Evolutionary conservation across 2,888 invertebrate species (phyloP), one percentile per base, ranked within the genome.

Genomic region (Hyles lineata): DNA sequence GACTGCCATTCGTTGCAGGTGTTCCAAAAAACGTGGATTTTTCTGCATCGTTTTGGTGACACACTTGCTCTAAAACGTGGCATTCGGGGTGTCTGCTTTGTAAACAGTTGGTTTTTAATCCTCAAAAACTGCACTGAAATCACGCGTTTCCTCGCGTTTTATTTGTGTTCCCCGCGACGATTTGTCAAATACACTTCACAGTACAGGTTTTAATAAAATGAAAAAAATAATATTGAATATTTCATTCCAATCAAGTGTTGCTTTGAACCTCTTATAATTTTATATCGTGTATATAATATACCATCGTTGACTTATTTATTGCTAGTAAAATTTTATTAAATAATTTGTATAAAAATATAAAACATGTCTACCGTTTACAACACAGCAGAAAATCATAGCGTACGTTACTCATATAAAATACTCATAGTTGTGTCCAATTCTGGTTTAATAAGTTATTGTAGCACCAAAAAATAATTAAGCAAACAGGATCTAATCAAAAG

Each of bases 71-170:
- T 50, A 50, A 62, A 67, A 67, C 67, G 67, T 50, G 50, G 23
- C 67, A 19, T 67, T 67, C 50, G 67, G 50, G 67, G n/a, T 67
- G 67, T 67, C 50, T 50, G 23, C 67, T 67, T 50, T 67, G 67
- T 67, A 67, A 67, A 67, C 67, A 67, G 23, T 67, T 23, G 43
- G 50, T 23, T 67, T 63, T 67, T 67, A 67, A 67, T 67, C 67
- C 43, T 19, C 50, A 23, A 63, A 63, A 67, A 50, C 67, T 67
- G 50, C 43, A 15, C 67, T 43, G 63, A 21, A 67, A 43, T 50
- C 35, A 43, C 67, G 35, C 67, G 21, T 35, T 50, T 67, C 50
- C 50, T 50, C 43, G 43, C 43, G 6, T 67, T 67, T 50, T 67
- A 50, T 67, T 67, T 67, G 23, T 67, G 15, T 43, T 50, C 43